These are phyloP conservation scores for Eumaeus atala DNA, from an alignment of 1,140 invertebrate genomes.

Conservation along the genomic window DNA sequence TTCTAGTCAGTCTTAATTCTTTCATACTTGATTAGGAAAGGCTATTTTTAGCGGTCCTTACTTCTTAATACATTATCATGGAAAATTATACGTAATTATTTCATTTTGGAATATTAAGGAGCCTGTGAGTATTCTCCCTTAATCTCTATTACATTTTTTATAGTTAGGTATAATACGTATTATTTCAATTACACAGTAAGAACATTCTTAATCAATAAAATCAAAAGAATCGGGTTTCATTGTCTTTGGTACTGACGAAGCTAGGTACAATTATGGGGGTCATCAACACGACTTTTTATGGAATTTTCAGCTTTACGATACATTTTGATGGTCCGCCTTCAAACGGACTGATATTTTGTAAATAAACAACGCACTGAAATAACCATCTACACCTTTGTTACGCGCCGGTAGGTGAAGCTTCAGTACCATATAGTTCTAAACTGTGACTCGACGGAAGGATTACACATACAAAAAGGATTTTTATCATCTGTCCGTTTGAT, in stretches of 20 bases:
- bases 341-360: constrained; percentile 74
- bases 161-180: background rate
- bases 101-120: no score
- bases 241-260: constrained; percentile 65
- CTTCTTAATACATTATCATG: no score
- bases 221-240: constrained; percentile 53
- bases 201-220: constrained; percentile 47
- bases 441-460: constrained; percentile 38
- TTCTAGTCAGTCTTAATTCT: no score
- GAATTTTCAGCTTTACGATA: constrained; percentile 69
- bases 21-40: no score
- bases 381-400: constrained; percentile 72
- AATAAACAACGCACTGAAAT: constrained; percentile 72
- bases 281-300: constrained; percentile 74
- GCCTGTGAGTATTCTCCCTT: no score
- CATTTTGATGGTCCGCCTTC: constrained; percentile 74
- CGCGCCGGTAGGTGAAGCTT: constrained; percentile 57
- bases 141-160: no score
- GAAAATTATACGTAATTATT: no score
- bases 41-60: no score
- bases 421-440: constrained; percentile 38
- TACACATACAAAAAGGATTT: constrained; percentile 35
- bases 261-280: constrained; percentile 66
- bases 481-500: constrained; percentile 21
- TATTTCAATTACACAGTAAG: constrained; percentile 17